Evolutionary conservation across 2,113 vertebrate genomes (phyloP).

Genomic region (Ageneiosus marmoratus): DNA sequence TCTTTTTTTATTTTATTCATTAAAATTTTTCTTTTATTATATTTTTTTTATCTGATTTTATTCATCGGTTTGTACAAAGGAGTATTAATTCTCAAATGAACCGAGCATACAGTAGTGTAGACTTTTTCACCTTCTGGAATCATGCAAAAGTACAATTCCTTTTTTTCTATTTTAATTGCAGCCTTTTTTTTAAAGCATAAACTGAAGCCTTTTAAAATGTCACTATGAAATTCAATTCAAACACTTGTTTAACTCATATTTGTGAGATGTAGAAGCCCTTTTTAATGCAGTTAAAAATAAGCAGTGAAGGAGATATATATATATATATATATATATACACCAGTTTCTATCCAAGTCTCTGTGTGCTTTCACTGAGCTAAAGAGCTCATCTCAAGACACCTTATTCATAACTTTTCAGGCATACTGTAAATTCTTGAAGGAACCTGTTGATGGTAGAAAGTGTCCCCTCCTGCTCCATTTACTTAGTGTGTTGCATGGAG

Average conservation of each 20-base stretch:
- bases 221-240: conserved; percentile 48
- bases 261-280: conserved; percentile 36
- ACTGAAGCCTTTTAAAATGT: conserved; percentile 40
- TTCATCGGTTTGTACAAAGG: not conserved
- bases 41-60: too few relatives aligned
- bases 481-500: conserved; percentile 14
- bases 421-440: conserved; percentile 31
- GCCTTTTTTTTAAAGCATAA: conserved; percentile 43
- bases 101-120: not conserved
- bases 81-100: not conserved
- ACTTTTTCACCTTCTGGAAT: not conserved
- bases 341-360: not conserved
- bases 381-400: not conserved
- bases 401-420: conserved; percentile 11
- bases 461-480: conserved; percentile 9
- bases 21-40: not conserved
- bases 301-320: not conserved
- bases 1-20: conserved; percentile 12
- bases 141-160: not conserved
- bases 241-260: conserved; percentile 28
- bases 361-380: not conserved
- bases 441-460: conserved; percentile 27
- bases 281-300: conserved; percentile 24
- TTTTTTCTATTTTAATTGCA: not conserved
- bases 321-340: too few relatives aligned